phyloP scores from a whole-genome alignment of 2,797 vertebrate genomes.

The Fistularia tabacaria region DNA sequence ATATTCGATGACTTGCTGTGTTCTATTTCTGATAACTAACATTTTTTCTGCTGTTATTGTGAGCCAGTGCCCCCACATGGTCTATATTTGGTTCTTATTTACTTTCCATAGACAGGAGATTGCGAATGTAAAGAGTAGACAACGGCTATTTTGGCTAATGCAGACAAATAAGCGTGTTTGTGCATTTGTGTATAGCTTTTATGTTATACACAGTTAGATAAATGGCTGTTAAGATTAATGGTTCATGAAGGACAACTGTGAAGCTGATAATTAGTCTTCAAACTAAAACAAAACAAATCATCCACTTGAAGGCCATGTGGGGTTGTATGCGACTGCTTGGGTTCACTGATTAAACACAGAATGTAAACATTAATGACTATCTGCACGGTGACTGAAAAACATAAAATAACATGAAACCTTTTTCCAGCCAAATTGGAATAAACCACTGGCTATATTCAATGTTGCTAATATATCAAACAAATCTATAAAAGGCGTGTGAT shows the following conservation, averaged over 20 bases:
- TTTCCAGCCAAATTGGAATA: constrained; percentile 28
- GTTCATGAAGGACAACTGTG: constrained; percentile 16
- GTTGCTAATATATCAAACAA: too few species aligned
- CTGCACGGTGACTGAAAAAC: constrained; percentile 28
- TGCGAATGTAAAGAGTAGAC: constrained; percentile 15
- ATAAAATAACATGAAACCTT: constrained; percentile 6
- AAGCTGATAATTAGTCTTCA: constrained; percentile 21
- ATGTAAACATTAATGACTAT: constrained; percentile 37
- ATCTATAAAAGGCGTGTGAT: too few species aligned
- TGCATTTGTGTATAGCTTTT: not conserved
- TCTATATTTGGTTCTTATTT: constrained; percentile 51
- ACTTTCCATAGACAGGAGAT: constrained; percentile 24
- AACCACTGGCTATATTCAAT: not conserved
- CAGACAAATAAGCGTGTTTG: constrained; percentile 8
- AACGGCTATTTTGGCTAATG: constrained; percentile 18
- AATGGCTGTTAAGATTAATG: constrained; percentile 32
- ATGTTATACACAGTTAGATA: constrained; percentile 20
- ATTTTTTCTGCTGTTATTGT: constrained; percentile 21
- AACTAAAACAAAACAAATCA: constrained; percentile 2
- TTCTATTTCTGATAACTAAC: constrained; percentile 21
- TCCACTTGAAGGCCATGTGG: constrained; percentile 1
- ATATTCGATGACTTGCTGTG: constrained; percentile 3
- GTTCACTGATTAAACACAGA: constrained; percentile 7
- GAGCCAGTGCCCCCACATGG: constrained; percentile 30
- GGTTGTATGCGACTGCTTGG: constrained; percentile 21